Evolutionary conservation across 1,140 invertebrate genomes (phyloP), one percentile per base, ranked within the genome.

Genomic region (Aphis craccivora): DNA sequence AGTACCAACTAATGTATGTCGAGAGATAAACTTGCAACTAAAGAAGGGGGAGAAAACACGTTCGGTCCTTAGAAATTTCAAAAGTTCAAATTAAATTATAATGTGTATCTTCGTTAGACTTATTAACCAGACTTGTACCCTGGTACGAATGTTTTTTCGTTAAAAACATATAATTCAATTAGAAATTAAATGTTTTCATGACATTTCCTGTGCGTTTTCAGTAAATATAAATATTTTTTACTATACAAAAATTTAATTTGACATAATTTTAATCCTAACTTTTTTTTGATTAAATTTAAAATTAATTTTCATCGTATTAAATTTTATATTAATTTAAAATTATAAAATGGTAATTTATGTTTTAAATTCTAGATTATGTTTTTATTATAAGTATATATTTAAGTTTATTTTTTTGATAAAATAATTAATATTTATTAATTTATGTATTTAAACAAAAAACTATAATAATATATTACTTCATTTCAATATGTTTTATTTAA

Each of bases 1-100:
- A 45, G 60, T 25, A 25, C 7, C 45, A 40, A 84, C 76, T 84
- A 53, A 93, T 86, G 76, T 76, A n/a, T 86, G 76, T 45, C 48
- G 81, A 40, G 35, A 86, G 20, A 86, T 81, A 83, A 48, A 81
- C 67, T 9, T 35, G 40, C 37, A 37, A 76, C 60, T n/a, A 76
- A 76, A 76, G 9, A 20, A 43, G 11, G n/a, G 40, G 89, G 25
- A 5, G 22, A 23, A n/a, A 60, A 55, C 53, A 40, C 87, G 14
- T 35, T n/a, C 45, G 7, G 84, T 53, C 48, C 22, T 55, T 40
- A 25, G 88, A 90, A 60, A 67, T 67, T 43, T 90, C 53, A 30
- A 67, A 90, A 90, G 89, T 90, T 90, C 53, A 90, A 90, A 90
- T 90, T 40, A 67, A 90, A 90, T 90, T 90, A 90, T 90, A n/a